phyloP scores from a whole-genome alignment of 2,113 vertebrate species.

The Glareola pratincola region DNA sequence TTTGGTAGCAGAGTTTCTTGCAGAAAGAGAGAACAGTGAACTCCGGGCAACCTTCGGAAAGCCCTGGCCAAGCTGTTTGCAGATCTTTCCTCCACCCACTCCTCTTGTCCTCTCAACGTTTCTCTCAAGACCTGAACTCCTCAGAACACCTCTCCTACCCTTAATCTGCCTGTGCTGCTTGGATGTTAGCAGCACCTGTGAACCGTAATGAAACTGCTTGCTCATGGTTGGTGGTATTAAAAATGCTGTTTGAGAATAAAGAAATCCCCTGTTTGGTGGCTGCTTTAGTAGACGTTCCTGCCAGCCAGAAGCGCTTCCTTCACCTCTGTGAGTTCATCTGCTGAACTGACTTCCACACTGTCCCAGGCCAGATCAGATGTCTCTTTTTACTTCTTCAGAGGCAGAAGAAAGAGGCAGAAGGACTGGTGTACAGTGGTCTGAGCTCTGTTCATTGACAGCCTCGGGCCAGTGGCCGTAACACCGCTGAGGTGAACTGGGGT shows the following conservation, averaged over 20 bases:
- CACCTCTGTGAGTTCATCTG: background rate
- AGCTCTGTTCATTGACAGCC: background rate
- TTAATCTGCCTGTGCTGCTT: background rate
- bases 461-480: background rate
- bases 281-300: accelerated
- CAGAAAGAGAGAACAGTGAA: background rate
- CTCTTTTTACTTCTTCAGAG: background rate
- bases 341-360: background rate
- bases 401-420: background rate
- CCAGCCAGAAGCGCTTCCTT: background rate
- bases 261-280: background rate
- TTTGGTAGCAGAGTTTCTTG: background rate
- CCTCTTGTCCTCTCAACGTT: background rate
- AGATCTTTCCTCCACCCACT: background rate
- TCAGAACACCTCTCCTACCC: background rate
- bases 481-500: background rate
- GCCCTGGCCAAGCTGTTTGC: background rate
- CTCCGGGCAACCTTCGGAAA: background rate
- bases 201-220: background rate
- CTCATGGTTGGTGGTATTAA: background rate
- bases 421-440: background rate
- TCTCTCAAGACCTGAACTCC: background rate
- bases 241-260: background rate
- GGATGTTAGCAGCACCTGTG: background rate
- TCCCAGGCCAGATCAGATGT: background rate